Evolutionary conservation across 2,888 invertebrate species (phyloP), one percentile per base, ranked within the genome.

Genomic region (Entomobrya multifasciata): DNA sequence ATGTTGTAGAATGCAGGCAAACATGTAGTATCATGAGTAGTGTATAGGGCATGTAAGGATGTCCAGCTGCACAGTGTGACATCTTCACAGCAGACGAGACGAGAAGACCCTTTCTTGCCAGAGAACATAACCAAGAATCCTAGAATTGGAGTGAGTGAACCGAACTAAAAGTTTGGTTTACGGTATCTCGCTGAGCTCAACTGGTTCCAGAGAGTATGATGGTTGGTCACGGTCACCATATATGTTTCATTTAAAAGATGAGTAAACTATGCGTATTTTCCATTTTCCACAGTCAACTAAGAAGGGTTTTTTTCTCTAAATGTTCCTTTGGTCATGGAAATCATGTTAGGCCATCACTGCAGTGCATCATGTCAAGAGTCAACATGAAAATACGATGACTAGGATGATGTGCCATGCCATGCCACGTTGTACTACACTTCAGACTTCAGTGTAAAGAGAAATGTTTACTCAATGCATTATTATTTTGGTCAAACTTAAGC

Each of bases 21-120:
- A n/a, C 13, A 17, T 17, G 20, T 36, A 36, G 4, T 36, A 36
- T 22, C 17, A 27, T 20, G 30, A n/a, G n/a, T 57, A n/a, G 10
- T 25, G 25, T 8, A 11, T 22, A 55, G 20, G 20, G 15, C 57
- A 77, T 60, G 41, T 17, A 57, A 27, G 47, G 25, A 22, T 25
- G 62, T 78, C 78, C 78, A 67, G 65, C 41, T 79, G 65, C 79
- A 79, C 79, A 79, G 79, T 79, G 79, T 79, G 79, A 79, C 79
- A 67, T 67, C 67, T 67, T 67, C 67, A 65, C 20, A 41, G 44
- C 27, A 41, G 20, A 62, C 36, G 36, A 65, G 65, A 65, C 65
- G n/a, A n/a, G n/a, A 44, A 44, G 67, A 67, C n/a, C 57, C 49
- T n/a, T 49, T 49, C n/a, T 49, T 13, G 49, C 8, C n/a, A n/a